These are phyloP conservation scores for Gymnosoma rotundatum DNA, from an alignment of 2,888 invertebrate species.

Conservation along the genomic window DNA sequence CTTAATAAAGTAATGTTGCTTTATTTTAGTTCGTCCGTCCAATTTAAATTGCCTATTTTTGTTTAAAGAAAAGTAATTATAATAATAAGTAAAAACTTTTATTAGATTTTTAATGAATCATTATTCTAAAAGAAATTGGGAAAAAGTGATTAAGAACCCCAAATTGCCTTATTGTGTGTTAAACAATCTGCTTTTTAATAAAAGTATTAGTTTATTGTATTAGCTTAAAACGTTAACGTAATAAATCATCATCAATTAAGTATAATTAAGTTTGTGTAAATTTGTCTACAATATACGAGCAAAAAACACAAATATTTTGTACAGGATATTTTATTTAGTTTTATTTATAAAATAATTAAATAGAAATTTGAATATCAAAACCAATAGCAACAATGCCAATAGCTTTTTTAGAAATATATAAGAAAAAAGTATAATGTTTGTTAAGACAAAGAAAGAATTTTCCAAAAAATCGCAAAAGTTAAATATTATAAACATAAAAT, in stretches of 20 bases:
- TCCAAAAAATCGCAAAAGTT: background rate
- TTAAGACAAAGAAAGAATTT: no score
- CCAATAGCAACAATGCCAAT: background rate
- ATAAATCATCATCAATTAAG: background rate
- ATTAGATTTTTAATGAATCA: background rate
- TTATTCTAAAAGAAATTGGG: background rate
- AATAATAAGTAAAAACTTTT: no score
- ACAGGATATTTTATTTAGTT: background rate
- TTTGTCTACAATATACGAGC: background rate
- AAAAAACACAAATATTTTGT: background rate
- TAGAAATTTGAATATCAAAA: background rate
- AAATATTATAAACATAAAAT: background rate
- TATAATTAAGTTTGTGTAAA: background rate
- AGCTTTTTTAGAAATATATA: background rate
- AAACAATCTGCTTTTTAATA: conserved; percentile 34
- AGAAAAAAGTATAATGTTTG: background rate
- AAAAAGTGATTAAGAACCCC: background rate
- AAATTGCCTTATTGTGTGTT: conserved; percentile 51
- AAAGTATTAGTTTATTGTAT: background rate
- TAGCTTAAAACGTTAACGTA: background rate
- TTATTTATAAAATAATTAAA: background rate
- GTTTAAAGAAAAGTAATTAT: background rate
- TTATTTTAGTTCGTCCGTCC: no score
- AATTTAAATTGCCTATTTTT: background rate
- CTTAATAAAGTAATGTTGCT: no score